phyloP scores from a whole-genome alignment of 2,113 vertebrate genomes.

The Psittacula cyanocephala region DNA sequence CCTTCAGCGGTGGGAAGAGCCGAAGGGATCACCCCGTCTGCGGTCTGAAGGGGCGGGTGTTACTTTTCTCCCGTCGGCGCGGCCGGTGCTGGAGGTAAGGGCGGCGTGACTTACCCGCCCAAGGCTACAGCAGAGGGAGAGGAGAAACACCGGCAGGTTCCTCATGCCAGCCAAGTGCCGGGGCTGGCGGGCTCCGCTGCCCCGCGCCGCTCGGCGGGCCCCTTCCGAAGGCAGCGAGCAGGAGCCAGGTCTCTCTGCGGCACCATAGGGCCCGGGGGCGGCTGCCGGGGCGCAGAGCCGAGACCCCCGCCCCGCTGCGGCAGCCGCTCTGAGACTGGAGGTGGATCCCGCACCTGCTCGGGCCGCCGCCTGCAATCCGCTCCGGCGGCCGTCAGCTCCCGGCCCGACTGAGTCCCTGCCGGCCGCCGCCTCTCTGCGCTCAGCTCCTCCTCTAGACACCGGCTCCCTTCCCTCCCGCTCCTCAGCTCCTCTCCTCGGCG shows the following conservation, averaged over 20 bases:
- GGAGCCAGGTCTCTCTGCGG: not conserved
- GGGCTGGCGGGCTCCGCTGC: not conserved
- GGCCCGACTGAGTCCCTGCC: not conserved
- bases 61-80: not conserved
- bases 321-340: not conserved
- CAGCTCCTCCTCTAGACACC: constrained; percentile 26
- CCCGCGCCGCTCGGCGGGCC: not conserved
- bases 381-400: not conserved
- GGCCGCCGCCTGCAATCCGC: not conserved
- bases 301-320: not conserved
- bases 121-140: constrained; percentile 18
- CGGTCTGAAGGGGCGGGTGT: not conserved
- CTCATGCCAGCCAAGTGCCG: constrained; percentile 20
- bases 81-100: not conserved
- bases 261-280: not conserved
- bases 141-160: not conserved
- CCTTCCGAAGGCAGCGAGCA: not conserved
- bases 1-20: not conserved
- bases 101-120: constrained; percentile 16
- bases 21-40: not conserved
- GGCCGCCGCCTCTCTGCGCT: not conserved
- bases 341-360: not conserved
- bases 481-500: not conserved
- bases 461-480: not conserved
- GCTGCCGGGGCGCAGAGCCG: not conserved